Evolutionary conservation across 1,140 invertebrate genomes (phyloP), one percentile per base, ranked within the genome.

Genomic region (Andrena cerasifolii): DNA sequence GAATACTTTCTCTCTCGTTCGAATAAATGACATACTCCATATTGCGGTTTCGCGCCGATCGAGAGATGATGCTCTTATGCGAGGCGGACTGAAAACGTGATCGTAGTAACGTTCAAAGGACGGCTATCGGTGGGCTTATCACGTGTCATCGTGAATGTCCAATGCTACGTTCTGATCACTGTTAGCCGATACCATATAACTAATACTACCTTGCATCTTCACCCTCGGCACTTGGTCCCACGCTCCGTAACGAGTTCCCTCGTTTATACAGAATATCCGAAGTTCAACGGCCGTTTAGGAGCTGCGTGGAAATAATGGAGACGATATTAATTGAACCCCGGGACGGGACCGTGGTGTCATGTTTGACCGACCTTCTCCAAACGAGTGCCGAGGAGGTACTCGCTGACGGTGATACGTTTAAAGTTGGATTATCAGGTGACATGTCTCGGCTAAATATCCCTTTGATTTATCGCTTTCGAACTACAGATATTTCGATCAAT

Each of bases 381-480:
- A 84, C 93, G 80, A 89, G 86, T 86, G 94, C 94, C 65, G 91
- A 93, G n/a, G 89, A 94, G 56, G 93, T 95, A 61, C 93, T 94
- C 26, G 80, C 88, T 14, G 88, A 84, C 67, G 90, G 93, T 78
- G 94, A 94, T 56, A 61, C 75, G 2, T 96, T 96, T 89, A 94
- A 93, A 86, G 91, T 97, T 84, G 96, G 96, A 33, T 90, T 96
- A 74, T 96, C 96, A 89, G 96, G 96, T 96, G 83, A 90, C 71
- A 67, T 72, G 21, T 53, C 59, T 67, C 12, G n/a, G 47, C 51
- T 74, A 40, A 45, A 70, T 67, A 45, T 59, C 4, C 43, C 58
- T 63, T 76, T 12, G 1, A 53, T 58, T 54, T 49, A 45, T 21
- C 0, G 7, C 24, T 61, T 45, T 0, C 1, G 8, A 65, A 47